phyloP scores from a whole-genome alignment of 2,888 invertebrate species.

The Rhagonycha fulva region DNA sequence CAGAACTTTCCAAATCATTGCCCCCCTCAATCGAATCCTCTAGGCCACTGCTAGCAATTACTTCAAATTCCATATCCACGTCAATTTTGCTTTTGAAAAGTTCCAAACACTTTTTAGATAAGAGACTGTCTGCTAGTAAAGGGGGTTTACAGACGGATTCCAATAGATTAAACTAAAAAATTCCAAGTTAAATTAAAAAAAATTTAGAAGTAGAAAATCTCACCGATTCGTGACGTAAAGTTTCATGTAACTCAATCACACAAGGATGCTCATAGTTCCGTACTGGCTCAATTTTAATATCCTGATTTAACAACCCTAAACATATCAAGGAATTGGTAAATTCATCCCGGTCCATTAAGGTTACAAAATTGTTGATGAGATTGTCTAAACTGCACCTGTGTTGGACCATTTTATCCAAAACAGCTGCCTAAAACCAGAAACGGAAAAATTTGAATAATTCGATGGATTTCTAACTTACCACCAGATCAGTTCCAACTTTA shows the following conservation, averaged over 20 bases:
- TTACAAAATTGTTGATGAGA: conserved; percentile 59
- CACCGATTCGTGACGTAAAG: neutral
- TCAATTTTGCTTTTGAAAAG: conserved; percentile 60
- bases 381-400: conserved; percentile 58
- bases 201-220: neutral
- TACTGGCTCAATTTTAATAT: conserved; percentile 13
- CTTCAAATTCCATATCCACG: conserved; percentile 71
- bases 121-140: conserved; percentile 58
- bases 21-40: conserved; percentile 29
- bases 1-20: conserved; percentile 26
- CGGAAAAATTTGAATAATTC: conserved; percentile 11
- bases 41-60: conserved; percentile 42
- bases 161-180: conserved; percentile 61
- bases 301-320: conserved; percentile 59
- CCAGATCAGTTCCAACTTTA: conserved; percentile 67
- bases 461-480: conserved; percentile 56
- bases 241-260: neutral
- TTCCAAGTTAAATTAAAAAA: neutral
- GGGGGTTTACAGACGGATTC: conserved; percentile 67
- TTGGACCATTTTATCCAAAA: conserved; percentile 57
- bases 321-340: conserved; percentile 63
- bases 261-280: neutral
- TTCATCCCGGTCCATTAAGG: conserved; percentile 65
- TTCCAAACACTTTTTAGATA: conserved; percentile 63
- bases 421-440: conserved; percentile 54